These are phyloP conservation scores for Macrotrachela quadricornifera DNA, from an alignment of 1,140 invertebrate genomes.

Conservation along the genomic window DNA sequence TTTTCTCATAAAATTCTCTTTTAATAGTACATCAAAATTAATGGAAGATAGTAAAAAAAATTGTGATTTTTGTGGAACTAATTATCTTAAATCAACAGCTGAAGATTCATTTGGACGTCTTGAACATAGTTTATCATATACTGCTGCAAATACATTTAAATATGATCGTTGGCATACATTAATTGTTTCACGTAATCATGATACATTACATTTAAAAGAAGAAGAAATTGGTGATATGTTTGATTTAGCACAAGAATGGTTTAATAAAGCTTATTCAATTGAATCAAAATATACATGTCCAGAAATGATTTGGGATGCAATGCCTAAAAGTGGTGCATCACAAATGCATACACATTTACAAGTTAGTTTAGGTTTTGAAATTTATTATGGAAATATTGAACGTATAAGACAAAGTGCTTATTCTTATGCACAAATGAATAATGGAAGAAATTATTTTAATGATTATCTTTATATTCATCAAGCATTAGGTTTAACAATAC, in stretches of 20 bases:
- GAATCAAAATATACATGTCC: conserved; percentile 19
- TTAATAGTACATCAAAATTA: neutral
- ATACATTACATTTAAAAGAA: conserved; percentile 26
- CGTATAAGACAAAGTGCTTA: neutral
- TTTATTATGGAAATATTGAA: conserved; percentile 23
- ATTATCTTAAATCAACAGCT: conserved; percentile 6
- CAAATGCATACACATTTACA: conserved; percentile 36
- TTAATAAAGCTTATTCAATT: neutral
- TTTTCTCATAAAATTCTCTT: neutral
- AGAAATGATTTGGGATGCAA: conserved; percentile 30
- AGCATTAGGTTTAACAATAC: conserved; percentile 24
- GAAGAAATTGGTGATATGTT: conserved; percentile 19
- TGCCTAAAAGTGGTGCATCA: conserved; percentile 32
- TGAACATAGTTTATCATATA: conserved; percentile 22
- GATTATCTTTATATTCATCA: conserved; percentile 26
- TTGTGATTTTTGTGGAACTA: conserved; percentile 9
- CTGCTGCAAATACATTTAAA: conserved; percentile 34
- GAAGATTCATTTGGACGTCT: conserved; percentile 17
- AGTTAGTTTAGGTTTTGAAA: conserved; percentile 20
- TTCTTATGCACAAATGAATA: neutral
- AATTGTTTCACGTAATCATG: conserved; percentile 26
- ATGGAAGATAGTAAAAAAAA: neutral
- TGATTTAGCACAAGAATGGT: too few species aligned
- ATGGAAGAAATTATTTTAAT: conserved; percentile 21
- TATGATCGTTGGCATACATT: conserved; percentile 31